These are phyloP conservation scores for Amphilophus citrinellus DNA, from an alignment of 2,113 vertebrate genomes.

Conservation along the genomic window DNA sequence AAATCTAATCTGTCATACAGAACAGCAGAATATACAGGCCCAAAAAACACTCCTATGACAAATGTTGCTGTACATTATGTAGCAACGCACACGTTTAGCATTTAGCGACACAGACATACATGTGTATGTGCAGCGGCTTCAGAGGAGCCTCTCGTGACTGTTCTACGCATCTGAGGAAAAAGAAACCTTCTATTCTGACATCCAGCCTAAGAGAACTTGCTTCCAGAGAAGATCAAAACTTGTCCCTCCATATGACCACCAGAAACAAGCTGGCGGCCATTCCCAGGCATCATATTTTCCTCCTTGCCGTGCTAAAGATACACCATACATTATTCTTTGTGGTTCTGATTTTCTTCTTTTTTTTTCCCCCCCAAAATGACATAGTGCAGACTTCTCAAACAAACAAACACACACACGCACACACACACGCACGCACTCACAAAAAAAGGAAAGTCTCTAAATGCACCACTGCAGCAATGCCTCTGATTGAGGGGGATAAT, in stretches of 20 bases:
- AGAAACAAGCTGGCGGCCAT: constrained; percentile 37
- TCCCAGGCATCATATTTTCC: constrained; percentile 35
- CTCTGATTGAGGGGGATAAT: constrained; percentile 28
- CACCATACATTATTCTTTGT: constrained; percentile 30
- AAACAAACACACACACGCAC: constrained; percentile 23
- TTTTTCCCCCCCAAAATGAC: constrained; percentile 53
- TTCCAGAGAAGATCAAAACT: constrained; percentile 11
- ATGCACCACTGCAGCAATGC: constrained; percentile 64
- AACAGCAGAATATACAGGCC: constrained; percentile 76
- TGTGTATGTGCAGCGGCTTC: constrained; percentile 50
- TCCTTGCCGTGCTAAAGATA: constrained; percentile 40
- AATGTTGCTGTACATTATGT: constrained; percentile 69
- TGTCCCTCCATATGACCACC: constrained; percentile 14
- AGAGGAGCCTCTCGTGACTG: constrained; percentile 34
- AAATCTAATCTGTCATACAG: constrained; percentile 52
- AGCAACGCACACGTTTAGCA: constrained; percentile 65
- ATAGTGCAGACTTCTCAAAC: constrained; percentile 55
- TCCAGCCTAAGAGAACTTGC: constrained; percentile 32
- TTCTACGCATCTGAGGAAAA: constrained; percentile 50
- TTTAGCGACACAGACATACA: constrained; percentile 61
- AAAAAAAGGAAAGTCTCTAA: constrained; percentile 46
- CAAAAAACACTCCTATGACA: constrained; percentile 53
- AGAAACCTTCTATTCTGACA: constrained; percentile 2
- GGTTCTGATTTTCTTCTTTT: constrained; percentile 31
- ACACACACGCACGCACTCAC: not conserved